These are phyloP conservation scores for Zaprionus ornatus DNA, from an alignment of 1,140 invertebrate species.

Conservation along the genomic window DNA sequence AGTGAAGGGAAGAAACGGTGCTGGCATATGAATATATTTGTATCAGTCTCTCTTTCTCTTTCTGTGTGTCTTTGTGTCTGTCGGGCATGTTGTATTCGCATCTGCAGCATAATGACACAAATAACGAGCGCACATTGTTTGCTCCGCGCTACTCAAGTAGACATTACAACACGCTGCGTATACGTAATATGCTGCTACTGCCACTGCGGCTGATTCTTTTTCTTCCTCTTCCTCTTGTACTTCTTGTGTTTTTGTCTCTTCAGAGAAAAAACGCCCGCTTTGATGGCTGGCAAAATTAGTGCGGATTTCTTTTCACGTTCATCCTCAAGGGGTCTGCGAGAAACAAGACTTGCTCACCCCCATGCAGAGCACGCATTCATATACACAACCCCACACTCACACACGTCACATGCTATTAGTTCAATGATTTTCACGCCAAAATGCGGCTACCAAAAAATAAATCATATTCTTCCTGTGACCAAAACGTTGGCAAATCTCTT, in stretches of 20 bases:
- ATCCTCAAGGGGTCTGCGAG: constrained; percentile 51
- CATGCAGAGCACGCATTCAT: background rate
- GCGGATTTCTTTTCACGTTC: constrained; percentile 68
- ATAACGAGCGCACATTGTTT: constrained; percentile 80
- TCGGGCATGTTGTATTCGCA: constrained; percentile 55
- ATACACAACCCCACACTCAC: constrained; percentile 9
- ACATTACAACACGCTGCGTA: constrained; percentile 72
- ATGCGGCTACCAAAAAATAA: constrained; percentile 63
- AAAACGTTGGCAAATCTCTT: constrained; percentile 53
- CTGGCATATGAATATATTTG: constrained; percentile 61
- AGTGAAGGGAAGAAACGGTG: constrained; percentile 45
- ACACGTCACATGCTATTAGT: constrained; percentile 78
- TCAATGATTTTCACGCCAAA: constrained; percentile 81
- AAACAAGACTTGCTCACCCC: constrained; percentile 33
- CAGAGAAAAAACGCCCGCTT: constrained; percentile 24
- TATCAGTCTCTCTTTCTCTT: constrained; percentile 24
- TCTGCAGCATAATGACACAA: constrained; percentile 77
- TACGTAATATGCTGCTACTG: constrained; percentile 63
- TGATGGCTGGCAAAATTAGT: constrained; percentile 64
- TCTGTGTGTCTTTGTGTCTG: constrained; percentile 39
- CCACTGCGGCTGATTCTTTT: background rate
- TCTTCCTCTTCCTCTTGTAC: background rate
- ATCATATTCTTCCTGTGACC: constrained; percentile 60
- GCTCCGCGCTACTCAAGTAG: constrained; percentile 58
- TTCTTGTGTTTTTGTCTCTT: constrained; percentile 18